A percentile compares a stretch with the other conserved stretches of the same genome.
Evolutionary conservation across 53 echinoderm and acorn worm species (phyloP).

Genomic region (Antedon mediterranea): DNA sequence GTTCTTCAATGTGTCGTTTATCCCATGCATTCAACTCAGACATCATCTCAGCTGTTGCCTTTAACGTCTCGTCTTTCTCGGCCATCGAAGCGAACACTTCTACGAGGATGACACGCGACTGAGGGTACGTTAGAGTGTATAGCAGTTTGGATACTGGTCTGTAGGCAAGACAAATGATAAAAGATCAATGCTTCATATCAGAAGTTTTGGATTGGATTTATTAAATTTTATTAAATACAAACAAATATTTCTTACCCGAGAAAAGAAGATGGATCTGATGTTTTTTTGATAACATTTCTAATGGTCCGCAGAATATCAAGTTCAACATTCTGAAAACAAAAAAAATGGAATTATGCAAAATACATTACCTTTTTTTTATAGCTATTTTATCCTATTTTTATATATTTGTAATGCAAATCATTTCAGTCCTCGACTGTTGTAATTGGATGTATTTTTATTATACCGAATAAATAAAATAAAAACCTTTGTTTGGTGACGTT

Average conservation of each 20-base stretch:
- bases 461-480: too few relatives aligned
- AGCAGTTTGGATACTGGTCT: slow-evolving; percentile 55
- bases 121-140: slow-evolving; percentile 52
- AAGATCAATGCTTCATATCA: too few relatives aligned
- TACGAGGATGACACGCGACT: slow-evolving; percentile 36
- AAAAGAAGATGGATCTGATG: slow-evolving; percentile 38
- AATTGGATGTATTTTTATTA: too few relatives aligned
- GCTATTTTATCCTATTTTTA: too few relatives aligned
- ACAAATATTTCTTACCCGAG: slow-evolving; percentile 47
- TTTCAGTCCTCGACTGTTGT: too few relatives aligned
- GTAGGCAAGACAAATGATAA: not conserved
- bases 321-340: slow-evolving; percentile 45
- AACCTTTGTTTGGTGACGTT: too few relatives aligned
- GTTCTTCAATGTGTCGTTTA: slow-evolving; percentile 68
- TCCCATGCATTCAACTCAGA: slow-evolving; percentile 66
- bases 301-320: slow-evolving; percentile 67
- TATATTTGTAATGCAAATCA: too few relatives aligned
- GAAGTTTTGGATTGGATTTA: too few relatives aligned
- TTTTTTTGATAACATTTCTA: slow-evolving; percentile 53
- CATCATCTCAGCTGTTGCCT: slow-evolving; percentile 32
- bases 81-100: slow-evolving; percentile 60
- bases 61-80: slow-evolving; percentile 25
- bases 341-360: too few relatives aligned
- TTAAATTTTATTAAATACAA: not conserved
- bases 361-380: too few relatives aligned